Conservation (phyloP, 2,113 vertebrate genomes). For the Hippoglossus stenolepis region DNA sequence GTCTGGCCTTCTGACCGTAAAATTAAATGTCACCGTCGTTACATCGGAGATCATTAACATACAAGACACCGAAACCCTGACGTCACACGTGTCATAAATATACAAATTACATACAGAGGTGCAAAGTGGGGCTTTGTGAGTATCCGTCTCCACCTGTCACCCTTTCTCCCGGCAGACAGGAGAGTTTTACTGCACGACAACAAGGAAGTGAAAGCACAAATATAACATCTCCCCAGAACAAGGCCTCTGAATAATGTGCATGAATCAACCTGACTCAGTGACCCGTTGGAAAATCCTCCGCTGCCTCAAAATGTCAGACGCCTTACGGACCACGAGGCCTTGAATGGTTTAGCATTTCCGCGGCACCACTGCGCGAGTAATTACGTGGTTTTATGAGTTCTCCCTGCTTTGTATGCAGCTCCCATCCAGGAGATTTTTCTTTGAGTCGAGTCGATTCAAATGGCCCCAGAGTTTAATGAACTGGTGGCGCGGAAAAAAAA, state of each 20-base stretch:
- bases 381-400: constrained; percentile 50
- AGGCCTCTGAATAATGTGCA: constrained; percentile 55
- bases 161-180: neutral
- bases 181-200: constrained; percentile 56
- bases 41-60: constrained; percentile 59
- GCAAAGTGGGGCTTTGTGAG: constrained; percentile 10
- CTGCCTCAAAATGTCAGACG: constrained; percentile 70
- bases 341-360: constrained; percentile 32
- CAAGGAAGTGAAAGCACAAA: constrained; percentile 45
- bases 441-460: constrained; percentile 46
- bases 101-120: constrained; percentile 50
- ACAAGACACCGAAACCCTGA: constrained; percentile 40
- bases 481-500: constrained; percentile 44
- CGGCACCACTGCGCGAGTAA: constrained; percentile 22
- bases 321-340: constrained; percentile 21
- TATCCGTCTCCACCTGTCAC: constrained; percentile 45
- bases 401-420: constrained; percentile 30
- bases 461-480: constrained; percentile 58
- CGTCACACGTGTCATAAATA: constrained; percentile 66
- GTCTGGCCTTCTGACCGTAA: constrained; percentile 60
- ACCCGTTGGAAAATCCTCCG: constrained; percentile 45
- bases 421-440: neutral
- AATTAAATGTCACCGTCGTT: constrained; percentile 71
- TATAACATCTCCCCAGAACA: constrained; percentile 34
- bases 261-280: constrained; percentile 60